phyloP scores from a whole-genome alignment of 2,888 invertebrate genomes.

The Bombylius discolor region DNA sequence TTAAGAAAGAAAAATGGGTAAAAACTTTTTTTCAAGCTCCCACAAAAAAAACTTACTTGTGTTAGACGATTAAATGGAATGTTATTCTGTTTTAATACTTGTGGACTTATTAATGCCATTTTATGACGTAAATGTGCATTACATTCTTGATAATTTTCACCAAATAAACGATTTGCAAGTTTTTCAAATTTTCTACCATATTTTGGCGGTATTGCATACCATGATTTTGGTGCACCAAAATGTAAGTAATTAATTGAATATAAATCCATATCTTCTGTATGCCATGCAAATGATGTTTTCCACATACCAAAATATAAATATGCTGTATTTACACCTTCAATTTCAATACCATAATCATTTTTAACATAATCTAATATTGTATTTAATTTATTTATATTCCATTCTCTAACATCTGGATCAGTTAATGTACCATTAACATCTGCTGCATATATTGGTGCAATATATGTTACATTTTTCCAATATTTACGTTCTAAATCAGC shows the following conservation, averaged over 20 bases:
- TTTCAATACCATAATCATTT: conserved; percentile 87
- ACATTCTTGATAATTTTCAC: conserved; percentile 30
- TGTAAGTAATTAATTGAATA: conserved; percentile 98
- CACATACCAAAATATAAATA: conserved; percentile 99
- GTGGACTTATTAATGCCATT: conserved; percentile 35
- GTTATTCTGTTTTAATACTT: conserved; percentile 31
- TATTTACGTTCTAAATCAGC: conserved; percentile 88
- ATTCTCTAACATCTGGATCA: conserved; percentile 72
- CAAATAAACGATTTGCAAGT: conserved; percentile 31
- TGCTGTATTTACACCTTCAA: conserved; percentile 96
- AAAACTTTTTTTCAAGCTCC: too few species aligned
- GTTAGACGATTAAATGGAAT: conserved; percentile 54
- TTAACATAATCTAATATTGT: conserved; percentile 91
- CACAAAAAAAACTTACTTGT: conserved; percentile 41
- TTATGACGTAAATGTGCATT: conserved; percentile 35
- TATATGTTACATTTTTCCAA: conserved; percentile 94
- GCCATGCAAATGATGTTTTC: conserved; percentile 99
- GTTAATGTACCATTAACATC: conserved; percentile 93
- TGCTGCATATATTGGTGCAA: conserved; percentile 96
- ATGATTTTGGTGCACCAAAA: conserved; percentile 83
- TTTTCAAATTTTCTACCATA: conserved; percentile 31
- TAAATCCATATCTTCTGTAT: conserved; percentile 98
- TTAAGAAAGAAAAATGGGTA: too few species aligned
- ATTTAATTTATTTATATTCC: conserved; percentile 89
- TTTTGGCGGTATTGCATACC: conserved; percentile 35